These are phyloP conservation scores for Chymomyza amoena DNA, from an alignment of 2,888 invertebrate species.

Conservation along the genomic window DNA sequence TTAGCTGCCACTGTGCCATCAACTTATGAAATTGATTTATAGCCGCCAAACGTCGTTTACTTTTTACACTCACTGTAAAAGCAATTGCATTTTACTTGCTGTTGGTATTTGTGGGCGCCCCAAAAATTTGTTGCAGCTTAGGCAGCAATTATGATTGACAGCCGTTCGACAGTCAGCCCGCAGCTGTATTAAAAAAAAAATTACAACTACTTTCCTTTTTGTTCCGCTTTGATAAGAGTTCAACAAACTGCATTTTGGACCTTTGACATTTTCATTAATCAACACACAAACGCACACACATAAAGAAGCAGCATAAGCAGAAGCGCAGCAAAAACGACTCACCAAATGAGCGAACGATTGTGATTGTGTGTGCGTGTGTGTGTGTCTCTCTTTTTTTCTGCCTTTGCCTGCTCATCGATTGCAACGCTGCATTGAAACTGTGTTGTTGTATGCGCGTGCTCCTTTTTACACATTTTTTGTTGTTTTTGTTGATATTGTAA, in stretches of 20 bases:
- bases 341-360: neutral
- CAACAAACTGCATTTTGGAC: slow-evolving; percentile 62
- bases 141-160: slow-evolving; percentile 70
- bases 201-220: slow-evolving; percentile 59
- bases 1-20: no score
- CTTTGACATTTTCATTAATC: slow-evolving; percentile 72
- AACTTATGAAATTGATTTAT: neutral
- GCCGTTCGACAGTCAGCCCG: slow-evolving; percentile 46
- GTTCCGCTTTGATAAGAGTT: slow-evolving; percentile 55
- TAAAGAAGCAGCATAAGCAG: neutral
- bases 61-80: neutral
- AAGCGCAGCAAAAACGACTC: neutral
- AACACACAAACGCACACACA: slow-evolving; percentile 10
- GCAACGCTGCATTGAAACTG: neutral
- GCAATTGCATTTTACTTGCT: neutral
- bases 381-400: slow-evolving; percentile 2
- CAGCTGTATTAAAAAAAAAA: slow-evolving; percentile 25
- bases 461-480: slow-evolving; percentile 10
- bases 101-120: neutral
- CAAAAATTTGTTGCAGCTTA: slow-evolving; percentile 3
- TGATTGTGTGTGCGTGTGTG: slow-evolving; percentile 2
- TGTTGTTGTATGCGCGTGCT: neutral
- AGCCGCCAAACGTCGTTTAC: no score
- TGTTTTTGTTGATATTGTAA: slow-evolving; percentile 43
- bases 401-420: neutral